Evolutionary conservation across 2,113 vertebrate genomes (phyloP), one percentile per base, ranked within the genome.

Genomic region (Copsychus sechellarum): DNA sequence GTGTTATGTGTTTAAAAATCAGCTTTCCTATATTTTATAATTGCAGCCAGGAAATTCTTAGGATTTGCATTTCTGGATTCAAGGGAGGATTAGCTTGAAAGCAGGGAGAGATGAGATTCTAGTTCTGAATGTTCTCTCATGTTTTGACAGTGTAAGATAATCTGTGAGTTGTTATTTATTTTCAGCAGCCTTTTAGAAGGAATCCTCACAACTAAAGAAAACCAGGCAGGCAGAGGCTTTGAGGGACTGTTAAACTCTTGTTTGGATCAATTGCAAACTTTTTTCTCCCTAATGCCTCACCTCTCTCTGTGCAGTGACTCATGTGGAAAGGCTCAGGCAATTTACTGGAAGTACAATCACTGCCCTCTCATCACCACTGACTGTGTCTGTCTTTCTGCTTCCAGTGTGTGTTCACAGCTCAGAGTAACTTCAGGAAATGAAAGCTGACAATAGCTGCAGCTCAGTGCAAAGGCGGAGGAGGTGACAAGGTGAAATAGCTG

Each of bases 271-370:
- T n/a, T 64, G 69, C 61, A 78, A 77, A 92, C 69, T 88, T 88
- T 38, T 64, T 94, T 38, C 65, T 69, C 45, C 87, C 40, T 61
- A 26, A 29, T 12, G 40, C 40, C 24, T 93, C 88, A 81, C 79
- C 92, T 91, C 61, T 88, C 38, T 29, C n/a, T 8, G 67, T 38
- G 82, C 82, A 79, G 69, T 96, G 86, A 90, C 83, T 96, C 76
- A 65, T 51, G 72, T 65, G 83, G 82, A 57, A 92, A 70, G 56
- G 56, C 60, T 83, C 5, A 4, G 56, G 71, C 70, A 83, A 95
- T 94, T 95, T 91, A 62, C 54, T 72, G 81, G 43, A 86, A 87
- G 47, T 14, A 24, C 47, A 78, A 24, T 95, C 53, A 2, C n/a
- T 81, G 86, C 69, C 43, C 89, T 65, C 77, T 82, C 90, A 45